Percentiles rank a stretch among this genome's conserved stretches.
Conservation (phyloP, 2,888 invertebrate genomes). For the Synergus laeviventris region DNA sequence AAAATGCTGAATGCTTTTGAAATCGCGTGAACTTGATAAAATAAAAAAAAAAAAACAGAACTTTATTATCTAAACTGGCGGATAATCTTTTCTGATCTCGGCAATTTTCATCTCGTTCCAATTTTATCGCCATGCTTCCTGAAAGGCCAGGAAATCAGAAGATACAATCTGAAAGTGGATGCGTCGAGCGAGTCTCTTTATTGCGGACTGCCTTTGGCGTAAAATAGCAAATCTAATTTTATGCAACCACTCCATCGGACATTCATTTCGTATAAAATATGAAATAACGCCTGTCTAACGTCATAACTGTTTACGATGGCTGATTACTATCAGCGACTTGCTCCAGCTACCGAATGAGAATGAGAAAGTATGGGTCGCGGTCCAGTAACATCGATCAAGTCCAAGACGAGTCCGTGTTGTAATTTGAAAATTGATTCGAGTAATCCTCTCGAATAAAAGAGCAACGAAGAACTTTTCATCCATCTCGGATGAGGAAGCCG, state of each 20-base stretch:
- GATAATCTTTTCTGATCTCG: background rate
- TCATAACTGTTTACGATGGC: conserved; percentile 38
- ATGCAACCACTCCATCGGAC: conserved; percentile 27
- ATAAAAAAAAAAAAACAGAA: background rate
- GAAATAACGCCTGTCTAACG: conserved; percentile 35
- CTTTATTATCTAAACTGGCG: conserved; percentile 1
- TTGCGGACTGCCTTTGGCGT: conserved; percentile 29
- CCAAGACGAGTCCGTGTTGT: conserved; percentile 31
- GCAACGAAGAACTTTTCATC: background rate
- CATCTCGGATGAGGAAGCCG: conserved; percentile 12
- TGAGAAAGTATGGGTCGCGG: conserved; percentile 31
- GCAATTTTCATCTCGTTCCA: conserved; percentile 16
- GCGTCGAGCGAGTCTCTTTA: conserved; percentile 32
- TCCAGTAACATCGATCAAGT: conserved; percentile 33
- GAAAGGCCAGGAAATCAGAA: conserved; percentile 29
- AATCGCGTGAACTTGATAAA: background rate
- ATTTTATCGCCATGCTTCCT: conserved; percentile 20
- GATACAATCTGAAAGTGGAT: conserved; percentile 26
- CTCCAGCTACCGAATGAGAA: conserved; percentile 36
- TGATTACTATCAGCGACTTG: conserved; percentile 21
- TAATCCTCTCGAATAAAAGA: conserved; percentile 32
- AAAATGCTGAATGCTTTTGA: no score
- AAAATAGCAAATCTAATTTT: conserved; percentile 38
- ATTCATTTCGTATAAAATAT: conserved; percentile 34
- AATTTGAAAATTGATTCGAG: conserved; percentile 29